These are phyloP conservation scores for Conus betulinus DNA, from an alignment of 1,140 invertebrate species.

Conservation along the genomic window DNA sequence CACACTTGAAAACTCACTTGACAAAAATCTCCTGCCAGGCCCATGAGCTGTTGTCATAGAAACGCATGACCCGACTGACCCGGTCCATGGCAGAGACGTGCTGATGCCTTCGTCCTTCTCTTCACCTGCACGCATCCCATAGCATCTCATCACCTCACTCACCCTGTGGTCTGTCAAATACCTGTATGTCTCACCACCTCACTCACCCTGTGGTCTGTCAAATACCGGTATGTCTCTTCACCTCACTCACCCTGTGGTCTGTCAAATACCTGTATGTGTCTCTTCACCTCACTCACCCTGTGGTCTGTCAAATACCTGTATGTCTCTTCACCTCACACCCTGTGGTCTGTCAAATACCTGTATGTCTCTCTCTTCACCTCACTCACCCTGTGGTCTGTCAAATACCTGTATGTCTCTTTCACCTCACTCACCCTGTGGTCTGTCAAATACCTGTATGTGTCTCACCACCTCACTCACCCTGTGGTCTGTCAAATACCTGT, in stretches of 20 bases:
- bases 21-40: conserved; percentile 96
- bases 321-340: too few species aligned
- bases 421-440: too few species aligned
- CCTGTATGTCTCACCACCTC: too few species aligned
- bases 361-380: too few species aligned
- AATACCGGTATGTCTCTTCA: conserved; percentile 43
- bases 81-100: conserved; percentile 77
- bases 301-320: too few species aligned
- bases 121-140: conserved; percentile 71
- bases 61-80: conserved; percentile 89
- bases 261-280: too few species aligned
- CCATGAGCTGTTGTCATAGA: conserved; percentile 94
- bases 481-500: too few species aligned
- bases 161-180: too few species aligned
- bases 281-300: background rate
- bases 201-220: too few species aligned
- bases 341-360: too few species aligned
- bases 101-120: conserved; percentile 84
- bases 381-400: too few species aligned
- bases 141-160: conserved; percentile 49
- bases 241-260: conserved; percentile 35
- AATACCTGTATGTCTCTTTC: too few species aligned
- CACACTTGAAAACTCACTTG: conserved; percentile 78
- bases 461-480: conserved; percentile 46
- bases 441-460: conserved; percentile 12